Evolutionary conservation across 2,113 vertebrate genomes (phyloP).

Genomic region (Coregonus clupeaformis): DNA sequence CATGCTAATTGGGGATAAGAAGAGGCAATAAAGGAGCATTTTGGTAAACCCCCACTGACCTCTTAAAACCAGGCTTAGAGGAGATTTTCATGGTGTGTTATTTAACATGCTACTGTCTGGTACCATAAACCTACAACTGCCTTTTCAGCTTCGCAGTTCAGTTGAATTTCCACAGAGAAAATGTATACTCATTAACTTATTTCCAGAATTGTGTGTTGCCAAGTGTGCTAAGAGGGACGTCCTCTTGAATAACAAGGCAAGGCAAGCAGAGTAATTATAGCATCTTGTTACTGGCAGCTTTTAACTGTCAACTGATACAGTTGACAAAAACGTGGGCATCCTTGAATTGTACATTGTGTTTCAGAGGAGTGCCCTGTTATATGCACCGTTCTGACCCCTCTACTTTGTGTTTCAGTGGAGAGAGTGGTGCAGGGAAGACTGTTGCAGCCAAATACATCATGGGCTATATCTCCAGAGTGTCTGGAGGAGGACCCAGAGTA

Average conservation of each 20-base stretch:
- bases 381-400: conserved; percentile 12
- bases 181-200: background rate
- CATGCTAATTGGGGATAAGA: conserved; percentile 30
- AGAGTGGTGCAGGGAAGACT: conserved; percentile 96
- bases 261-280: background rate
- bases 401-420: conserved; percentile 78
- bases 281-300: conserved; percentile 1
- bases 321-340: background rate
- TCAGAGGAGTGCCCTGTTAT: background rate
- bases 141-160: background rate
- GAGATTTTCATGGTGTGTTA: conserved; percentile 6
- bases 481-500: conserved; percentile 91
- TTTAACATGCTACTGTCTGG: background rate
- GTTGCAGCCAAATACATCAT: conserved; percentile 98
- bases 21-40: background rate
- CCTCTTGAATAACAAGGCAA: background rate
- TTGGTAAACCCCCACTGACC: conserved; percentile 24
- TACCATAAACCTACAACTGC: background rate
- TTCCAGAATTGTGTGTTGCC: background rate
- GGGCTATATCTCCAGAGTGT: conserved; percentile 93
- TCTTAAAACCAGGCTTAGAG: conserved; percentile 19
- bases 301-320: background rate
- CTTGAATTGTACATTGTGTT: conserved; percentile 7
- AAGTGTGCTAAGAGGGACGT: background rate
- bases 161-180: background rate